phyloP scores from a whole-genome alignment of 2,113 vertebrate species.

The Oncorhynchus nerka region DNA sequence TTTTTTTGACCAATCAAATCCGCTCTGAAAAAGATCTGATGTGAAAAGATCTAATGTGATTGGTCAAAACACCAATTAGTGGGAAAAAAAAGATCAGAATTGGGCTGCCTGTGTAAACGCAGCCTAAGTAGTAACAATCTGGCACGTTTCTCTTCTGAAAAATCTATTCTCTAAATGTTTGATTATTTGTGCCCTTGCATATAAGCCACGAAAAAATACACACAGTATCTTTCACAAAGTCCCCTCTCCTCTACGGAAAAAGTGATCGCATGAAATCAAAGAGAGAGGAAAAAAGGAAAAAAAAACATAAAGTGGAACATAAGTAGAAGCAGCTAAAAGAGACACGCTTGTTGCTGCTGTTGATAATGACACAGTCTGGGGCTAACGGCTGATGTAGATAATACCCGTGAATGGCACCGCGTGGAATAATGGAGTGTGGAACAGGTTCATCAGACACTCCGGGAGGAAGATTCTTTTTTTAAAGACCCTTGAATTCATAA shows the following conservation, averaged over 20 bases:
- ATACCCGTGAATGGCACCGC: slow-evolving; percentile 1
- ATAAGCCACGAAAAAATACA: neutral
- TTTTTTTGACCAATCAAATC: no score
- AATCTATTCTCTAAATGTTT: neutral
- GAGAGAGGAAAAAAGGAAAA: neutral
- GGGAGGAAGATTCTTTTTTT: neutral
- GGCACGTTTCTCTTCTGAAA: neutral
- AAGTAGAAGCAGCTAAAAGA: neutral
- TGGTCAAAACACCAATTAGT: no score
- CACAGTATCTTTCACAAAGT: neutral
- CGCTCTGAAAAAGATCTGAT: no score
- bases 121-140: neutral
- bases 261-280: neutral
- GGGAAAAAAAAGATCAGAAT: no score
- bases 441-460: neutral
- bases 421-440: slow-evolving; percentile 1
- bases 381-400: neutral
- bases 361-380: neutral
- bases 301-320: neutral
- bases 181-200: neutral
- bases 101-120: no score
- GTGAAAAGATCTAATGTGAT: no score
- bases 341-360: neutral
- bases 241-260: neutral
- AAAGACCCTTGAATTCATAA: neutral